Conservation (phyloP, 2,888 invertebrate genomes). For the Anoplius nigerrimus region DNA sequence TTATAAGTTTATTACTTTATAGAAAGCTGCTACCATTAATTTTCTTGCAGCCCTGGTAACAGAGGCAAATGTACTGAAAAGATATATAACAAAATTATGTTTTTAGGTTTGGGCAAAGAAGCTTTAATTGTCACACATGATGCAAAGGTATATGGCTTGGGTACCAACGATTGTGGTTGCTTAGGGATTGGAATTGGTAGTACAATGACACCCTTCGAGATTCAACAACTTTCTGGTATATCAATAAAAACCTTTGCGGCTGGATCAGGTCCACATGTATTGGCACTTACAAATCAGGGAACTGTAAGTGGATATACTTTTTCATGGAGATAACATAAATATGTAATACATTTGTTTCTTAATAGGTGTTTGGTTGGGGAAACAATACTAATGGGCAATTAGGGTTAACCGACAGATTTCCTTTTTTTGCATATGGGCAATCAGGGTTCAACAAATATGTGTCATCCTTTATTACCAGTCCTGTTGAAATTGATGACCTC, state of each 20-base stretch:
- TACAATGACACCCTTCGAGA: conserved; percentile 76
- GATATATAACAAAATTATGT: background rate
- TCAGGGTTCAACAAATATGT: conserved; percentile 75
- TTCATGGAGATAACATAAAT: background rate
- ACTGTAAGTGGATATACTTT: conserved; percentile 62
- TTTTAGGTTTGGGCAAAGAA: conserved; percentile 77
- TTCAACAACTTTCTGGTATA: conserved; percentile 77
- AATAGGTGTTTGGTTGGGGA: conserved; percentile 78
- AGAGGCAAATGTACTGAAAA: background rate
- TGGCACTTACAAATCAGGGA: conserved; percentile 78
- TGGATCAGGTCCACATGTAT: conserved; percentile 79
- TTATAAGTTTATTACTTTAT: too few relatives aligned
- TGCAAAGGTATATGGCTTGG: conserved; percentile 78
- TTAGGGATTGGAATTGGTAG: conserved; percentile 77
- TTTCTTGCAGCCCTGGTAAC: background rate
- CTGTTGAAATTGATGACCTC: too few relatives aligned
- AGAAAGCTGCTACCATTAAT: background rate
- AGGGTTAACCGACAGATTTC: conserved; percentile 77
- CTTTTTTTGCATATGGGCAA: conserved; percentile 75
- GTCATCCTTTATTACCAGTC: conserved; percentile 75
- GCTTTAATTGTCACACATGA: conserved; percentile 78
- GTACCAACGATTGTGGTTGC: conserved; percentile 78
- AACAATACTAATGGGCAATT: conserved; percentile 79
- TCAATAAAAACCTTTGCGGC: conserved; percentile 77
- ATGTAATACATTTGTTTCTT: background rate